Evolutionary conservation across 2,797 vertebrate genomes (phyloP), one percentile per base, ranked within the genome.

Genomic region (Masticophis lateralis): DNA sequence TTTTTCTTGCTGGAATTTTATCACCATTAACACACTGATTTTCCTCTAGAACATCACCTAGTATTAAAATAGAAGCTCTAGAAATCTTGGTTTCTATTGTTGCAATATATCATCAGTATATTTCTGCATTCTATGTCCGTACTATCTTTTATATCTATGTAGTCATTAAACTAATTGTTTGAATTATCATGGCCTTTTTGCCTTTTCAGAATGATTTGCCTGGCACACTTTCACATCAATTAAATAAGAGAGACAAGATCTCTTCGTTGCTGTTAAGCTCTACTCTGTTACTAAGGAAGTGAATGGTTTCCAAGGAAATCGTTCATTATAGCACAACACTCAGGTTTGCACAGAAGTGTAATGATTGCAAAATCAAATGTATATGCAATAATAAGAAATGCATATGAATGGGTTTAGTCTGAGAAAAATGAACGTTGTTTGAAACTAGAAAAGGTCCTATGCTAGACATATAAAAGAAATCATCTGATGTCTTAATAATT

Each of bases 261-360:
- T 20, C 74, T 37, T 57, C 22, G 13, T 51, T 56, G 37, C 25
- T 37, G 90, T 95, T 97, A 93, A 94, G 95, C 96, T 96, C 97
- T 95, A 57, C 90, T 94, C 86, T 89, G 96, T 97, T 95, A 94
- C 95, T 97, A 97, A 96, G 96, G 96, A 97, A 95, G 95, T 95
- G 20, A 93, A 96, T 94, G 94, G 95, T 96, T 97, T 95, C 95
- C 92, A 95, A 60, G 94, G 96, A 97, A 97, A 95, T 96, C 94
- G 95, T n/a, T 66, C 93, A 83, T 89, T 93, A 94, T 95, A 95
- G 93, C 96, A 95, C 90, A 59, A 94, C 93, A 87, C 95, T 97
- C 61, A 59, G 63, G 51, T 86, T 95, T 96, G 94, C 95, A 55
- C 22, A 27, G 57, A n/a, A 5, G 28, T 97, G 95, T 95, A 95